Percentiles rank a stretch among this genome's conserved stretches.
Evolutionary conservation across 2,888 invertebrate genomes (phyloP).

Genomic region (Lysandra bellargus): DNA sequence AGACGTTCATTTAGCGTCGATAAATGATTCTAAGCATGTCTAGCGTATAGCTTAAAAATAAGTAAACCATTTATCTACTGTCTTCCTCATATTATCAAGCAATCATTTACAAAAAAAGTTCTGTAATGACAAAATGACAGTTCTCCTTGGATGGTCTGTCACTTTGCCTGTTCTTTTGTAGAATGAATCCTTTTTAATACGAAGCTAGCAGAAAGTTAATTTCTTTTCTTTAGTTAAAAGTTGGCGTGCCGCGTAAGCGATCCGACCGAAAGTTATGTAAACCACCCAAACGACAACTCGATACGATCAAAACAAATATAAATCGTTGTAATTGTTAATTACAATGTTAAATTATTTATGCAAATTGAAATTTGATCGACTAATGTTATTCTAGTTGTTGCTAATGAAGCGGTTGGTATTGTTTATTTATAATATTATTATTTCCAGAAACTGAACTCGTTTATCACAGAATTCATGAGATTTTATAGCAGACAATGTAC

Average conservation of each 20-base stretch:
- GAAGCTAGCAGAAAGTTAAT: not conserved
- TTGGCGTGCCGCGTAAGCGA: not conserved
- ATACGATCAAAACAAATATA: conserved; percentile 6
- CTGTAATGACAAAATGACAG: too few species aligned
- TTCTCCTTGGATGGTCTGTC: too few species aligned
- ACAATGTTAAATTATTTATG: not conserved
- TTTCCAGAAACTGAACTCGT: too few species aligned
- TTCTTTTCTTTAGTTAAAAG: not conserved
- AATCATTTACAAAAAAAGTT: too few species aligned
- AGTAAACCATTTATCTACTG: not conserved
- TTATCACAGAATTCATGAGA: too few species aligned
- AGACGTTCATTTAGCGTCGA: not conserved
- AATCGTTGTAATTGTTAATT: conserved; percentile 7
- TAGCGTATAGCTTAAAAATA: not conserved
- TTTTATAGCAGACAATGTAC: too few species aligned
- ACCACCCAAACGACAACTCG: conserved; percentile 19
- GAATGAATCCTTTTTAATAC: not conserved
- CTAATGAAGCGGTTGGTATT: not conserved
- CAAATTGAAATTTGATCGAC: not conserved
- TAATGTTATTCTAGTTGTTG: not conserved
- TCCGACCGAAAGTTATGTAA: not conserved
- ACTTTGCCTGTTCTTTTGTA: not conserved
- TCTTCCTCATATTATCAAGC: too few species aligned
- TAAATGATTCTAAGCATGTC: not conserved
- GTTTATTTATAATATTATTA: not conserved